Conservation (phyloP, 2,113 vertebrate genomes). For the Corydoras sp. region DNA sequence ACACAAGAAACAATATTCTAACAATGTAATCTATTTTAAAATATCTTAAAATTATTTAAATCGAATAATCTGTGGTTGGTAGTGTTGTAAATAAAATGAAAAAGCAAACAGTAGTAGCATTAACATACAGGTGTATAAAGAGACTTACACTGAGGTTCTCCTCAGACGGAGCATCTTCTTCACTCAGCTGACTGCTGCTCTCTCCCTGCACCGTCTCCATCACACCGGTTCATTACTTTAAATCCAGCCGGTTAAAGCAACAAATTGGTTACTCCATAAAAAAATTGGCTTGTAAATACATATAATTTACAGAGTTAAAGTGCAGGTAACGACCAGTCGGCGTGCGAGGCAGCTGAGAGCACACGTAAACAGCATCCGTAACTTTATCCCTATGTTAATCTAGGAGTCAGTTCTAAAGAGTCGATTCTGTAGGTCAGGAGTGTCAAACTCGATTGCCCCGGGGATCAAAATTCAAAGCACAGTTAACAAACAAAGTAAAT, state of each 20-base stretch:
- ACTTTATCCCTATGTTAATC: neutral
- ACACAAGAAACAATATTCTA: too few relatives aligned
- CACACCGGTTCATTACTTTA: slow-evolving; percentile 51
- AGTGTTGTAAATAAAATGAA: neutral
- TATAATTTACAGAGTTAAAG: neutral
- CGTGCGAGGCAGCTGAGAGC: neutral
- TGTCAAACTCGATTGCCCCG: too few relatives aligned
- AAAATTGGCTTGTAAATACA: neutral
- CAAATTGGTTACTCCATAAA: neutral
- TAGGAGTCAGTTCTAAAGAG: neutral
- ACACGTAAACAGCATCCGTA: neutral
- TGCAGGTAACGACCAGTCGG: neutral
- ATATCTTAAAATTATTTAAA: too few relatives aligned
- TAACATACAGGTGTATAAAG: neutral
- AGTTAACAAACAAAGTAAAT: too few relatives aligned
- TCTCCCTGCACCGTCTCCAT: slow-evolving; percentile 60
- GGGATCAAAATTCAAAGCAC: too few relatives aligned
- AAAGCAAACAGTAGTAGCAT: neutral
- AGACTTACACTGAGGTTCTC: slow-evolving; percentile 63
- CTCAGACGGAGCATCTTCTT: slow-evolving; percentile 45
- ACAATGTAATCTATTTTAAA: too few relatives aligned
- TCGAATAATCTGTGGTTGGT: too few relatives aligned
- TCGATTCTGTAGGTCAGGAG: neutral
- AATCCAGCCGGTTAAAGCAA: neutral
- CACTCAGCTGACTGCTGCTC: slow-evolving; percentile 37